phyloP scores from a whole-genome alignment of 2,113 vertebrate genomes.

The Azemiops feae region DNA sequence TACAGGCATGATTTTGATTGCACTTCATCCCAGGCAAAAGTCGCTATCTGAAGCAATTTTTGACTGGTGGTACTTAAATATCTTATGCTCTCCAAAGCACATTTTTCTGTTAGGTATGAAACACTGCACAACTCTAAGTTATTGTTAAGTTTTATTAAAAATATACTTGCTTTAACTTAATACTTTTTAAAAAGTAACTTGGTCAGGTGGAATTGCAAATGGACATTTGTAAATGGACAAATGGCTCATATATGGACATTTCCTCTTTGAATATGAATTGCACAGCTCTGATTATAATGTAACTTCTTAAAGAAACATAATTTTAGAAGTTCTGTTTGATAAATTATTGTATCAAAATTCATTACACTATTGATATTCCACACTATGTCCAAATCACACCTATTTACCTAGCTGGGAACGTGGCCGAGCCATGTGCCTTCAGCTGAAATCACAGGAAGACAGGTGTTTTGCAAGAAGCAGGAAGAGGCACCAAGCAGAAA shows the following conservation, averaged over 20 bases:
- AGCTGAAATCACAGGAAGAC: neutral
- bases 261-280: neutral
- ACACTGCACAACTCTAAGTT: neutral
- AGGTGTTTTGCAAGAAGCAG: neutral
- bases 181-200: neutral
- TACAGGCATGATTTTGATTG: neutral
- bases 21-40: neutral
- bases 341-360: neutral
- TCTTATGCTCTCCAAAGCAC: neutral
- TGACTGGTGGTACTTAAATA: neutral
- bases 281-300: neutral
- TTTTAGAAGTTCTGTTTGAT: neutral
- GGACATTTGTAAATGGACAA: neutral
- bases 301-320: neutral
- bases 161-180: neutral
- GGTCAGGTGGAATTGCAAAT: neutral
- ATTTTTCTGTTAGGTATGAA: neutral
- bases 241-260: neutral
- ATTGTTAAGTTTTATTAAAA: neutral
- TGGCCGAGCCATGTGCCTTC: neutral
- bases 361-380: neutral
- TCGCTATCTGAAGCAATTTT: neutral
- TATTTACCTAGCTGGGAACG: neutral
- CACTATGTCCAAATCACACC: neutral
- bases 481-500: conserved; percentile 4